Base-by-base conservation (phyloP, 1,140 invertebrate species). In the Pseudomyrmex cubaensis region DNA sequence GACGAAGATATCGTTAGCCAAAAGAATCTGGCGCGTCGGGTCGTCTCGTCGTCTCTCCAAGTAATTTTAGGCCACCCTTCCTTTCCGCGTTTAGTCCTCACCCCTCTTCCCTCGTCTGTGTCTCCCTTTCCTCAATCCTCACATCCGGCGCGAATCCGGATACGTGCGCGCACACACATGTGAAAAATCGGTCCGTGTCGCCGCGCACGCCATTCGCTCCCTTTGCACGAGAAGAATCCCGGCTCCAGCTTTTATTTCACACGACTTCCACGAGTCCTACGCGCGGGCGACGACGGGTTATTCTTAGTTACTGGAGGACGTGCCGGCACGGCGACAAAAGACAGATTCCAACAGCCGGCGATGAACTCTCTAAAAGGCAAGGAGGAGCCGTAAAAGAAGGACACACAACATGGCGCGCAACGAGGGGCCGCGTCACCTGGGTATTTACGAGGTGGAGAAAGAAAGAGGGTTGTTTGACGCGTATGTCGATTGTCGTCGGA, bases 41-140 rank as follows among this genome's bases (percentile, higher is more conserved):
- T 64, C 56, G 80, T 46, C 74, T 54, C 76, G 20, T 73, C 75
- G 76, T 83, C 82, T 46, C 74, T 84, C 59, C 17, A 52, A 70
- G 76, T 88, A 89, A 88, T 88, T 89, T 89, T 89, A 88, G 87
- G 69, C 69, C 50, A 88, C 85, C 86, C 83, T 67, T 56, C 72
- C 62, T 77, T 69, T 72, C 74, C 66, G 62, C 82, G 67, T 50
- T 78, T 77, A 77, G 52, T 50, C 63, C 56, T 67, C 63, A 17
- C 59, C 13, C 44, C 20, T 50, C 44, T n/a, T 12, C 12, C 17
- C 48, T 15, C 13, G 48, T 48, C 54, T 44, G 56, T 75, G 82
- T 78, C 80, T 66, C 59, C 62, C 77, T 56, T 85, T 83, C 74
- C 46, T 46, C 67, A 50, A 83, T 83, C 74, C 35, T 52, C 67